These are phyloP conservation scores for Drosophila busckii DNA, from an alignment of 1,140 invertebrate genomes.

Conservation along the genomic window DNA sequence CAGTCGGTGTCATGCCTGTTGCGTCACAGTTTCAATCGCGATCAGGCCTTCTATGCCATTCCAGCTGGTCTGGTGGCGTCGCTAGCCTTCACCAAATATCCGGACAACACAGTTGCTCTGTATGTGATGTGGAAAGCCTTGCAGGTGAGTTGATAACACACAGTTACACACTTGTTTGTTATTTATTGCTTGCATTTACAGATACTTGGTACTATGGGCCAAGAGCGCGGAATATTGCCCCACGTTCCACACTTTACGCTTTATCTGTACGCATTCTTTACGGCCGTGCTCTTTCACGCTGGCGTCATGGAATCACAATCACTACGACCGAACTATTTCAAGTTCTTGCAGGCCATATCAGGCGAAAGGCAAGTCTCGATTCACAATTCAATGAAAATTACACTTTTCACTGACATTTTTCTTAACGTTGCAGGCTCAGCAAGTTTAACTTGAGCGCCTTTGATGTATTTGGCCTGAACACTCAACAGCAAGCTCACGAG, in stretches of 20 bases:
- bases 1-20: conserved; percentile 83
- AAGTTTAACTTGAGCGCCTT: conserved; percentile 79
- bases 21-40: conserved; percentile 80
- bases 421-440: conserved; percentile 45
- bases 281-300: conserved; percentile 88
- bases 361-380: conserved; percentile 82
- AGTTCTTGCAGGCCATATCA: conserved; percentile 87
- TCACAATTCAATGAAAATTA: conserved; percentile 14
- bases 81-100: conserved; percentile 83
- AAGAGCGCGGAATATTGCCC: conserved; percentile 81
- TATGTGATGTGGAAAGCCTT: conserved; percentile 87
- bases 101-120: conserved; percentile 84
- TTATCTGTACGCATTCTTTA: conserved; percentile 88
- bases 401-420: conserved; percentile 7
- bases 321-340: conserved; percentile 90
- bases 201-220: conserved; percentile 83
- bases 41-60: conserved; percentile 82
- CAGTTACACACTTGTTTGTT: background rate
- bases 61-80: conserved; percentile 84
- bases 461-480: conserved; percentile 82
- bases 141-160: conserved; percentile 82
- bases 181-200: conserved; percentile 45
- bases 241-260: conserved; percentile 83
- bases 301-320: conserved; percentile 89
- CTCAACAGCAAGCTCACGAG: conserved; percentile 78